Base-by-base conservation (phyloP, 1,140 invertebrate genomes). In the Lepidostoma basale region DNA sequence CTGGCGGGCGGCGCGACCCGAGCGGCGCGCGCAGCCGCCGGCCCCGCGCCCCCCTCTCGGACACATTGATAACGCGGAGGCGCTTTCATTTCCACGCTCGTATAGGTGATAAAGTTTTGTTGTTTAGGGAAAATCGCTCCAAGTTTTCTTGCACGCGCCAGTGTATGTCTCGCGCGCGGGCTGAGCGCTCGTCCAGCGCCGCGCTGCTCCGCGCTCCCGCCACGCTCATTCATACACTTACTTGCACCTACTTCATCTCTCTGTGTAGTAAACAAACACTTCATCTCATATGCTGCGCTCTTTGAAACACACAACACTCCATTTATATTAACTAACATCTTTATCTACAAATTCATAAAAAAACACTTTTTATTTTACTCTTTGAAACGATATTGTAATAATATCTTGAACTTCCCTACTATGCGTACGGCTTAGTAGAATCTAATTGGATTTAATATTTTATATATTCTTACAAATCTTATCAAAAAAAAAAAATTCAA, bases 61-160 rank as follows among this genome's bases (percentile, higher is more conserved):
- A 9, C 18, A 20, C 62, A 23, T 52, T 63, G 62, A 63, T 63
- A 63, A 63, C 44, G 62, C 62, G 40, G 30, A 49, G 45, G 62
- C 62, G 62, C 44, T 49, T 63, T 28, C 25, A 36, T 63, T 49
- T 49, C 60, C 60, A 36, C 42, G 39, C 40, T 42, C 12, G 49
- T 44, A n/a, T 18, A 33, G 36, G 44, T 63, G 62, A 42, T 59
- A 42, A 59, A 42, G 36, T 26, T 33, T 30, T 26, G 56, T 40
- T 42, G 52, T 59, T 59, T 39, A 12, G 18, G 56, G 56, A 40
- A 42, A 59, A 26, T 39, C 30, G n/a, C 56, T 42, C 22, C 22
- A 33, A 59, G 33, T 59, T 59, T 42, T 36, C 52, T 56, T 16
- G 14, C 25, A 16, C n/a, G 47, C 14, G 49, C 1, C 26, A 33